phyloP scores from a whole-genome alignment of 1,140 invertebrate genomes.

The Cylas formicarius region DNA sequence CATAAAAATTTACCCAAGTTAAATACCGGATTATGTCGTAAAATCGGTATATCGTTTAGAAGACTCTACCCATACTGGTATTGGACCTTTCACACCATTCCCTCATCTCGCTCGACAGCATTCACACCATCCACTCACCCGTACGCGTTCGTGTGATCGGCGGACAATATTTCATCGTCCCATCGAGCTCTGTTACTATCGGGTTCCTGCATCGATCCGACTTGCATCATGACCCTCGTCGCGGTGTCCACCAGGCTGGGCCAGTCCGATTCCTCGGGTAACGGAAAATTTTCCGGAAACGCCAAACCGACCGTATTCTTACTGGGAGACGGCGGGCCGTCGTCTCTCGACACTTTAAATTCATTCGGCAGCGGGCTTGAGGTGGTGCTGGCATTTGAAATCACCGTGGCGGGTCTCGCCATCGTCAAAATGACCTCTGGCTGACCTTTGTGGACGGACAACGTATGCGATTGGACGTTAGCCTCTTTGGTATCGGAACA shows the following conservation, averaged over 20 bases:
- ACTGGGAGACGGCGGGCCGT: conserved; percentile 28
- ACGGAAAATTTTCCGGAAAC: conserved; percentile 41
- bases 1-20: too few species aligned
- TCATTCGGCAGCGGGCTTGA: conserved; percentile 54
- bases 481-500: conserved; percentile 19
- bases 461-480: conserved; percentile 24
- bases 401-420: conserved; percentile 64
- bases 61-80: too few species aligned
- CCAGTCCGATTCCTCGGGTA: conserved; percentile 67
- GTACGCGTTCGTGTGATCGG: neutral
- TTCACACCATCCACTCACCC: neutral
- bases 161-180: conserved; percentile 20
- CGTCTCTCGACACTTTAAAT: conserved; percentile 53
- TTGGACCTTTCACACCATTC: too few species aligned
- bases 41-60: too few species aligned
- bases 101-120: neutral
- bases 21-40: too few species aligned
- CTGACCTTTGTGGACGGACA: conserved; percentile 33
- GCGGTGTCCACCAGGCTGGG: conserved; percentile 69
- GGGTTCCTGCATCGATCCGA: conserved; percentile 29
- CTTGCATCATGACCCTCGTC: conserved; percentile 61
- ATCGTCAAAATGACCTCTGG: conserved; percentile 63
- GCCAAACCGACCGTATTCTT: conserved; percentile 23
- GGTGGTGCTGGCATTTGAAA: conserved; percentile 57
- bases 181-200: conserved; percentile 21